Base-by-base conservation (phyloP, 1,140 invertebrate species). In the Asbolus verrucosus region DNA sequence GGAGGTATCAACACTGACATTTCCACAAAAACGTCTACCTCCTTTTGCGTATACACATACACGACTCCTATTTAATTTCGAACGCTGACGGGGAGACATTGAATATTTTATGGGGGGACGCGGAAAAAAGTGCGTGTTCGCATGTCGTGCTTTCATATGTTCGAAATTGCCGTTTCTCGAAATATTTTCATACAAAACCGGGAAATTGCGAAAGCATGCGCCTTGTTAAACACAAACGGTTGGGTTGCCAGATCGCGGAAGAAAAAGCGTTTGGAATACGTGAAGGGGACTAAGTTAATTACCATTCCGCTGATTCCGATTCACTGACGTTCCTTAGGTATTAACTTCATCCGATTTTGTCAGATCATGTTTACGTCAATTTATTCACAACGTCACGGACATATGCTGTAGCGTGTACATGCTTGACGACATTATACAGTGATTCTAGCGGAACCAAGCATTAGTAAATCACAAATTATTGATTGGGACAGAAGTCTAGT, bases 391-490 rank as follows among this genome's bases (percentile, higher is more conserved):
- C 46, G 46, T 54, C 46, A 27, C 19, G 21, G 14, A 24, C 46
- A 54, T 27, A 54, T 54, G 46, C 21, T 27, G 11, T 6, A n/a
- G 8, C 18, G 46, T 54, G 27, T 21, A 54, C 24, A 54, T 54
- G 46, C 46, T 54, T 21, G 19, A 27, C 46, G 46, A 54, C 46
- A 54, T 54, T 21, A 27, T 54, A 54, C 46, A 54, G 19, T 27
- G 21, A 54, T 54, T 54, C 46, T 27, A 54, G 14, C 46, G 46
- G 46, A 54, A 54, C 19, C 46, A 54, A 54, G 46, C 46, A 54
- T 54, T 54, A 54, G 46, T 54, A 54, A 54, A 54, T 54, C 46
- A 54, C 46, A 27, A 54, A 54, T 54, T 54, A 54, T 54, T 27
- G 46, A 54, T 54, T 54, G 9, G 21, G n/a, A 16, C 46, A 1